Evolutionary conservation across 1,140 invertebrate species (phyloP).

Genomic region (Drepana arcuata): DNA sequence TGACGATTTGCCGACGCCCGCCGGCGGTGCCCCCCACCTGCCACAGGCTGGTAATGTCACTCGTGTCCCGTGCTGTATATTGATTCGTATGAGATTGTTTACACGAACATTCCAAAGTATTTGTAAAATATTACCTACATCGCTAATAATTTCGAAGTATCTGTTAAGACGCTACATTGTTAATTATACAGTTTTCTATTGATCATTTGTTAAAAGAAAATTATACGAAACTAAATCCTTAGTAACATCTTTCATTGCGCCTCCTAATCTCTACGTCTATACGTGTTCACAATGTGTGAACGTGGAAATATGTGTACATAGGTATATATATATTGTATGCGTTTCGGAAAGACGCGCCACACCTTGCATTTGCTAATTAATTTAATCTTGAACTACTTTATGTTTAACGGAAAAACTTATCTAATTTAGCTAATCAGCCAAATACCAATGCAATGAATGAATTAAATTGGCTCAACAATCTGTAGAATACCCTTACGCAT

Average conservation of each 20-base stretch:
- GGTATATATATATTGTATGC: too few relatives aligned
- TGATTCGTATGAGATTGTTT: conserved; percentile 63
- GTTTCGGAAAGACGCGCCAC: conserved; percentile 9
- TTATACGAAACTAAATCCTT: conserved; percentile 72
- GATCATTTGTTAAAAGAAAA: conserved; percentile 73
- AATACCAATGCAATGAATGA: too few relatives aligned
- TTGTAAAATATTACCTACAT: conserved; percentile 69
- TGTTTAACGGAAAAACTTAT: conserved; percentile 27
- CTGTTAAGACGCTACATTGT: conserved; percentile 71
- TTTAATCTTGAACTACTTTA: conserved; percentile 60
- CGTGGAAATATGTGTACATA: too few relatives aligned
- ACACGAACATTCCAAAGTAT: conserved; percentile 71
- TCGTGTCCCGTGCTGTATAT: conserved; percentile 21
- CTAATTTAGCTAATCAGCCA: neutral
- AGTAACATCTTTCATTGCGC: conserved; percentile 46
- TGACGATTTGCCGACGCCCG: conserved; percentile 25
- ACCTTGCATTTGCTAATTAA: conserved; percentile 40
- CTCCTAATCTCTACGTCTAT: neutral
- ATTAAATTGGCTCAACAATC: too few relatives aligned
- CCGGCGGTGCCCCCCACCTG: neutral
- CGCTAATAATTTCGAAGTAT: conserved; percentile 69
- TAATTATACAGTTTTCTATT: conserved; percentile 73
- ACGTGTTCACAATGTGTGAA: too few relatives aligned
- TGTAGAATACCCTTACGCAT: too few relatives aligned
- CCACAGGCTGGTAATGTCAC: conserved; percentile 8